Conservation (phyloP, 30 jellyfish, hydroid and myxozoan species). For the Rhopilema esculentum region DNA sequence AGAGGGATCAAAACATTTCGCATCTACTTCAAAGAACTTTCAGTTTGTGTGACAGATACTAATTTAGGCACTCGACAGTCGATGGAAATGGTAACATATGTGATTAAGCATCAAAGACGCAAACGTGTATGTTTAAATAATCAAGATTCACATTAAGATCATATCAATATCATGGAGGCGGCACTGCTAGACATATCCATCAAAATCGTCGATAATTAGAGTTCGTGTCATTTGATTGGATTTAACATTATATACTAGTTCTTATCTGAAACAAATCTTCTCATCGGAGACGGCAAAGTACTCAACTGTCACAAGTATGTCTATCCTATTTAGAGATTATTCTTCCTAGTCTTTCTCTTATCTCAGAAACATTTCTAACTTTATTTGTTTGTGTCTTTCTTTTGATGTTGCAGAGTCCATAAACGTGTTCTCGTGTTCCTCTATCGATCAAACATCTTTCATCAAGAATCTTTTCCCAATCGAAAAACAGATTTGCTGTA, state of each 20-base stretch:
- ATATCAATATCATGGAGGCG: constrained; percentile 37
- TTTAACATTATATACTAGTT: constrained; percentile 9
- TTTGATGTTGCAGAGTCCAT: too few species aligned
- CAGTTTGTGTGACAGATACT: not conserved
- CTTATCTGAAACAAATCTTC: constrained; percentile 22
- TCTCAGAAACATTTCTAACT: constrained; percentile 23
- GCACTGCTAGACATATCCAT: constrained; percentile 63
- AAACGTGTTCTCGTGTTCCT: constrained; percentile 38
- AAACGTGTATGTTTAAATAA: constrained; percentile 28
- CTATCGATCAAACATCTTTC: constrained; percentile 1
- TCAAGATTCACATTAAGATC: constrained; percentile 3
- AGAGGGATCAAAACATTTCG: too few species aligned
- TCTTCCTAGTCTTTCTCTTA: constrained; percentile 35
- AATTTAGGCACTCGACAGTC: not conserved
- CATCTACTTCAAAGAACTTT: not conserved
- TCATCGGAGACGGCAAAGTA: constrained; percentile 64
- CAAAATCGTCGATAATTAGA: constrained; percentile 48
- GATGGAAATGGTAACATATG: not conserved
- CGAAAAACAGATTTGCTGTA: too few species aligned
- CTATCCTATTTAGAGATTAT: constrained; percentile 57
- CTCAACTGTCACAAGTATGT: constrained; percentile 36
- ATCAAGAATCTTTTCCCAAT: not conserved
- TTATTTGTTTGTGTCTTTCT: not conserved
- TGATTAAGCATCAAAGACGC: not conserved
- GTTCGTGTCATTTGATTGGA: constrained; percentile 67